A percentile compares a stretch with the other conserved stretches of the same genome.
Evolutionary conservation across 2,797 vertebrate species (phyloP).

Genomic region (Cygnus olor): DNA sequence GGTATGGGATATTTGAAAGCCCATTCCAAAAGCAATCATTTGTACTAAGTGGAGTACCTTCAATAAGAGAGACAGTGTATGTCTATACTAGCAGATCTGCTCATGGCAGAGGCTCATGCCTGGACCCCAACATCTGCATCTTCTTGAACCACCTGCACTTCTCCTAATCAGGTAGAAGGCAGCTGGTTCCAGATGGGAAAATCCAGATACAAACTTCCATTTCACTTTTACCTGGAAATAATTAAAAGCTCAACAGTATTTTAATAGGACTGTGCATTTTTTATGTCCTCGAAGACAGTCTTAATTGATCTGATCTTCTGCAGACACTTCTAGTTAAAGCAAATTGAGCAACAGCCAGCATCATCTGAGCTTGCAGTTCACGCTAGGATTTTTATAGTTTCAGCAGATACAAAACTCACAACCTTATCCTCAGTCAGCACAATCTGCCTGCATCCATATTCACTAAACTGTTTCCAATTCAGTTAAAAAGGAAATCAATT

Average conservation of each 20-base stretch:
- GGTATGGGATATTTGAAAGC: not conserved
- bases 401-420: slow-evolving; percentile 44
- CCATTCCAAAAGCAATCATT: not conserved
- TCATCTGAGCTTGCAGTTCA: slow-evolving; percentile 41
- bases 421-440: slow-evolving; percentile 57
- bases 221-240: slow-evolving; percentile 28
- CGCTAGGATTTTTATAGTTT: slow-evolving; percentile 11
- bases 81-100: not conserved
- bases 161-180: not conserved
- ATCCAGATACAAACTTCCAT: not conserved
- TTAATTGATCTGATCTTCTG: slow-evolving; percentile 49
- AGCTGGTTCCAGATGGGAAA: not conserved
- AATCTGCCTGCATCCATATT: slow-evolving; percentile 16
- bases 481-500: not conserved
- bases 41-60: not conserved
- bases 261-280: slow-evolving; percentile 14
- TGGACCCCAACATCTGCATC: not conserved
- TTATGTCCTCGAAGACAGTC: slow-evolving; percentile 5
- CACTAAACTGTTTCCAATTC: slow-evolving; percentile 17
- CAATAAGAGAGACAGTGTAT: not conserved
- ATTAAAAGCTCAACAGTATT: slow-evolving; percentile 33
- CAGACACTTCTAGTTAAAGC: slow-evolving; percentile 34
- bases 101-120: not conserved
- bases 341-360: slow-evolving; percentile 12
- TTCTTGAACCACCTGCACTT: not conserved